A percentile compares a stretch with the other conserved stretches of the same genome.
phyloP scores from a whole-genome alignment of 2,113 vertebrate species.

The Cyphomyrus discorhynchus region DNA sequence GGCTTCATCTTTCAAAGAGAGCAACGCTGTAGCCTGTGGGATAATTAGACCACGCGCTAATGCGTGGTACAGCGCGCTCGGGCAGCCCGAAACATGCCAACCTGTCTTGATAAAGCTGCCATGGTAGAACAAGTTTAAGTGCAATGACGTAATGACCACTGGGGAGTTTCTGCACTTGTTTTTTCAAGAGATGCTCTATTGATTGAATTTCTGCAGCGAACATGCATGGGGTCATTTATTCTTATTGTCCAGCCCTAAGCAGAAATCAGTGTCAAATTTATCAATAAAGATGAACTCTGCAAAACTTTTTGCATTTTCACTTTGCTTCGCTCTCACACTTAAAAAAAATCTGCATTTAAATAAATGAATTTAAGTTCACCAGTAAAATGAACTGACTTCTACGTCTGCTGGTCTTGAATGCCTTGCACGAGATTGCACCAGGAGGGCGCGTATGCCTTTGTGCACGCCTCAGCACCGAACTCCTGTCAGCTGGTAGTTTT shows the following conservation, averaged over 20 bases:
- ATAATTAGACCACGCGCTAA: neutral
- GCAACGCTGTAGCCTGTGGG: neutral
- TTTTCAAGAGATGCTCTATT: conserved; percentile 13
- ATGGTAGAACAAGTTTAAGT: neutral
- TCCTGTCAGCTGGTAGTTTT: neutral
- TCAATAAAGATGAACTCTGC: neutral
- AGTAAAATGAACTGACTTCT: neutral
- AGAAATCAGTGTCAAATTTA: neutral
- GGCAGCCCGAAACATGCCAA: neutral
- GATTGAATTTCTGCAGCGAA: neutral
- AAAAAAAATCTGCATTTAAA: neutral
- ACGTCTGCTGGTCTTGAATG: neutral
- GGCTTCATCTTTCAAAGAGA: conserved; percentile 4
- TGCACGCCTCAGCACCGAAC: neutral
- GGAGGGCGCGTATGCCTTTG: neutral
- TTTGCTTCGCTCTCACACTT: neutral
- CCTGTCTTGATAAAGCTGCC: neutral
- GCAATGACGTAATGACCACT: neutral
- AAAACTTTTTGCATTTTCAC: neutral
- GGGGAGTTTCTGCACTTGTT: neutral
- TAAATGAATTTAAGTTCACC: neutral
- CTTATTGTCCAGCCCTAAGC: neutral
- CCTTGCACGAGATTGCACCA: neutral
- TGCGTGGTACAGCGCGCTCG: neutral
- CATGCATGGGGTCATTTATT: neutral